These are phyloP conservation scores for Melospiza georgiana DNA, from an alignment of 2,113 vertebrate genomes.

Conservation along the genomic window DNA sequence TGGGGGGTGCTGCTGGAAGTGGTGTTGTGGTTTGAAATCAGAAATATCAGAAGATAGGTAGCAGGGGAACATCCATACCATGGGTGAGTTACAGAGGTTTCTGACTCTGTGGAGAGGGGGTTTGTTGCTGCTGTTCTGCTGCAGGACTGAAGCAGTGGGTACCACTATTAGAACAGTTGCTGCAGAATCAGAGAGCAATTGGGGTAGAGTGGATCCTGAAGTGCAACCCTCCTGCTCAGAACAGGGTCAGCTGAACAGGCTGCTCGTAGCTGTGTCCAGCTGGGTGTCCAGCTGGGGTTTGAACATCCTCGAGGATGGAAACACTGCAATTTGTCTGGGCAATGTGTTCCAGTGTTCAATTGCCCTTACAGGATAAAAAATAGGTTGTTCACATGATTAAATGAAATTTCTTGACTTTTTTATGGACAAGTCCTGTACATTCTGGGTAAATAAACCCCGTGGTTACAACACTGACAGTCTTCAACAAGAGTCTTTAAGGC, in stretches of 20 bases:
- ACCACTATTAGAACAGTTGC: background rate
- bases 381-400: background rate
- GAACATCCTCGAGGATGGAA: background rate
- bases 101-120: background rate
- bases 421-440: background rate
- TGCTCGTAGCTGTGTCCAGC: fast-evolving
- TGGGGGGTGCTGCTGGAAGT: background rate
- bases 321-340: background rate
- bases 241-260: background rate
- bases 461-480: background rate
- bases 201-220: background rate
- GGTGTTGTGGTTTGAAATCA: background rate
- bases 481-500: background rate
- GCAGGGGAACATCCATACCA: fast-evolving
- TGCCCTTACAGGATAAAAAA: background rate
- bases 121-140: background rate
- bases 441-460: background rate
- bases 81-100: background rate
- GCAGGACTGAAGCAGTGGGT: background rate
- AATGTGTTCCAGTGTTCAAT: background rate
- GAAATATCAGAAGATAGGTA: background rate
- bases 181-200: background rate
- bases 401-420: background rate
- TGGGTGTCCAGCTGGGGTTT: background rate
- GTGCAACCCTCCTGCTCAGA: background rate